A percentile compares a stretch with the other conserved stretches of the same genome.
Evolutionary conservation across 2,113 vertebrate species (phyloP).

Genomic region (Protobothrops flavoviridis): DNA sequence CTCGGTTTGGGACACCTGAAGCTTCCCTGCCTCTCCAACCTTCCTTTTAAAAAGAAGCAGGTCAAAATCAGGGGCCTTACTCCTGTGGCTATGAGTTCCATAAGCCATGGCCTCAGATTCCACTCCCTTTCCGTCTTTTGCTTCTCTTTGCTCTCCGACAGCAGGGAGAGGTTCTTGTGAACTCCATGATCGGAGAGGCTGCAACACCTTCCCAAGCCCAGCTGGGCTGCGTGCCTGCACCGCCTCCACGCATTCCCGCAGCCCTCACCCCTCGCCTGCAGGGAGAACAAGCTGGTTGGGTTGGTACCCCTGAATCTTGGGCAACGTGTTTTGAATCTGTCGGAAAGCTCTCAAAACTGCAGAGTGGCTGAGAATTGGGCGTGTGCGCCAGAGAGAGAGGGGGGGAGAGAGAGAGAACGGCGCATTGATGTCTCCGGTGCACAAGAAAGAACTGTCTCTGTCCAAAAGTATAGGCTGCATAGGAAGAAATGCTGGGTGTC

Average conservation of each 20-base stretch:
- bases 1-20: not conserved
- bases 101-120: not conserved
- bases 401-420: not conserved
- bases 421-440: not conserved
- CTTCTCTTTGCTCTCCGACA: not conserved
- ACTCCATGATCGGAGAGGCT: not conserved
- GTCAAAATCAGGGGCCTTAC: not conserved
- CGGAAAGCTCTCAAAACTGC: constrained; percentile 5
- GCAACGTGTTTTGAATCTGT: constrained; percentile 21
- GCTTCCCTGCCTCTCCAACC: not conserved
- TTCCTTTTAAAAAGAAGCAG: not conserved
- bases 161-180: not conserved
- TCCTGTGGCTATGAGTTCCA: not conserved
- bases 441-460: not conserved
- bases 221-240: not conserved
- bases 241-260: not conserved
- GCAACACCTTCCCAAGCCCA: not conserved
- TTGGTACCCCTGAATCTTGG: not conserved
- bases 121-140: not conserved
- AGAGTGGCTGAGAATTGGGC: constrained; percentile 2
- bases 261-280: not conserved
- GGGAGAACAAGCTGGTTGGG: not conserved
- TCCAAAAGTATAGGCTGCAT: not conserved
- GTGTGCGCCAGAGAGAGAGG: not conserved
- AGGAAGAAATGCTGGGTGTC: not conserved